These are phyloP conservation scores for Sebastes kiyomatsui DNA, from an alignment of 2,797 vertebrate species.

Conservation along the genomic window DNA sequence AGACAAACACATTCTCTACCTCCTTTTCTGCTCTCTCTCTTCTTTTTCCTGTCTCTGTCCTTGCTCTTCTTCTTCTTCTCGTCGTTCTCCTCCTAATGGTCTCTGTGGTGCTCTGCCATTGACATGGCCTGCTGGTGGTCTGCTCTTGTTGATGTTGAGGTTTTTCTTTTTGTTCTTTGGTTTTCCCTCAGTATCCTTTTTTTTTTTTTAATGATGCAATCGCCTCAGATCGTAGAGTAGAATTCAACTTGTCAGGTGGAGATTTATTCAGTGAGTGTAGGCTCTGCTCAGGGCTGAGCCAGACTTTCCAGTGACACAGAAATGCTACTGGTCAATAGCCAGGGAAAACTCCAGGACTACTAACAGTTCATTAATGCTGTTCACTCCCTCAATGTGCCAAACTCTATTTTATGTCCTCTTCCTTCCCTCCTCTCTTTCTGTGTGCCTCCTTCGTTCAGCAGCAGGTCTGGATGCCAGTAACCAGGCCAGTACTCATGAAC, in stretches of 20 bases:
- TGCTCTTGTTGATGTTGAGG: constrained; percentile 81
- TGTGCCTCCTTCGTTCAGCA: constrained; percentile 69
- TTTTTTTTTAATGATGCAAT: neutral
- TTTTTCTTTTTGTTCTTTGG: constrained; percentile 57
- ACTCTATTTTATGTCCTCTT: constrained; percentile 69
- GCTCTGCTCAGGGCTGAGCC: constrained; percentile 33
- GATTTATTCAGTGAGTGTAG: neutral
- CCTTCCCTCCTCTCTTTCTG: constrained; percentile 47
- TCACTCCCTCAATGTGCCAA: constrained; percentile 56
- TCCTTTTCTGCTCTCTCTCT: constrained; percentile 78
- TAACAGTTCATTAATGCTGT: constrained; percentile 31
- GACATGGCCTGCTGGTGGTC: constrained; percentile 84
- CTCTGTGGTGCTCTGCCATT: constrained; percentile 73
- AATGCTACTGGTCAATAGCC: constrained; percentile 18
- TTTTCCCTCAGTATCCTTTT: constrained; percentile 35
- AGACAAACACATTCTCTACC: constrained; percentile 79
- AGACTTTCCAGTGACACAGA: neutral
- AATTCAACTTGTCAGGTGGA: neutral
- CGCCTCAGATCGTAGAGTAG: neutral
- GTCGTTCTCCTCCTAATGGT: constrained; percentile 68
- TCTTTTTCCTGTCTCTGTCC: constrained; percentile 67
- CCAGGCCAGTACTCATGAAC: constrained; percentile 99
- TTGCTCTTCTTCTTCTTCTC: constrained; percentile 67
- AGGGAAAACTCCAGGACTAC: constrained; percentile 1
- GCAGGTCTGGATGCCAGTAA: constrained; percentile 97